Evolutionary conservation across 1,140 invertebrate genomes (phyloP).

Genomic region (Protaetia brevitarsis): DNA sequence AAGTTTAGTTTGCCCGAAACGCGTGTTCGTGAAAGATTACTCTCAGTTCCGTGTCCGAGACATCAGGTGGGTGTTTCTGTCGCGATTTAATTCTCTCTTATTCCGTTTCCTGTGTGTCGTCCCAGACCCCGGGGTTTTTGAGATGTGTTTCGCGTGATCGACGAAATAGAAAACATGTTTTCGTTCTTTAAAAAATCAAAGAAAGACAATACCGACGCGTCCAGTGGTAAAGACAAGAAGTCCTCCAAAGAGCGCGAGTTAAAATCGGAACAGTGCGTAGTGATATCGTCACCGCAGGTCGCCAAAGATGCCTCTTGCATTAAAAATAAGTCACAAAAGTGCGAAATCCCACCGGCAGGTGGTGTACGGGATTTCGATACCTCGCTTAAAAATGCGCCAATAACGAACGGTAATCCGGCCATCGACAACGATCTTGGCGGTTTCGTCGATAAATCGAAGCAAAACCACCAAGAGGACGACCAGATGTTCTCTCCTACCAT

Average conservation of each 20-base stretch:
- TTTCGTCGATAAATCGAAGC: no score
- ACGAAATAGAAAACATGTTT: conserved; percentile 37
- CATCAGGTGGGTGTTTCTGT: neutral
- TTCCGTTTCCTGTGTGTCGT: neutral
- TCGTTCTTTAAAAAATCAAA: conserved; percentile 42
- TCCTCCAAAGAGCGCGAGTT: conserved; percentile 5
- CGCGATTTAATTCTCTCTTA: neutral
- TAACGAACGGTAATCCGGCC: conserved; percentile 19
- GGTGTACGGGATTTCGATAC: neutral
- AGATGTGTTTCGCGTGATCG: neutral
- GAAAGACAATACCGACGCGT: conserved; percentile 37
- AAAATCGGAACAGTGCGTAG: neutral
- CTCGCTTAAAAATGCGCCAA: neutral
- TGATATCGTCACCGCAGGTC: neutral
- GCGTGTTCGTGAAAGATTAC: neutral
- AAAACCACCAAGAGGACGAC: neutral
- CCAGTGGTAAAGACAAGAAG: conserved; percentile 14
- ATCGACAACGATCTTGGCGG: conserved; percentile 15
- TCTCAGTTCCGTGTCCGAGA: neutral
- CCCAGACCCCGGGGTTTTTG: no score
- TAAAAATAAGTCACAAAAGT: conserved; percentile 40
- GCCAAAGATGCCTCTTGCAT: conserved; percentile 34
- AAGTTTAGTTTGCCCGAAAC: conserved; percentile 13
- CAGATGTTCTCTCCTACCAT: neutral
- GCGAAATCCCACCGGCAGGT: conserved; percentile 14